Conservation (phyloP, 2,113 vertebrate species). For the Balaeniceps rex region DNA sequence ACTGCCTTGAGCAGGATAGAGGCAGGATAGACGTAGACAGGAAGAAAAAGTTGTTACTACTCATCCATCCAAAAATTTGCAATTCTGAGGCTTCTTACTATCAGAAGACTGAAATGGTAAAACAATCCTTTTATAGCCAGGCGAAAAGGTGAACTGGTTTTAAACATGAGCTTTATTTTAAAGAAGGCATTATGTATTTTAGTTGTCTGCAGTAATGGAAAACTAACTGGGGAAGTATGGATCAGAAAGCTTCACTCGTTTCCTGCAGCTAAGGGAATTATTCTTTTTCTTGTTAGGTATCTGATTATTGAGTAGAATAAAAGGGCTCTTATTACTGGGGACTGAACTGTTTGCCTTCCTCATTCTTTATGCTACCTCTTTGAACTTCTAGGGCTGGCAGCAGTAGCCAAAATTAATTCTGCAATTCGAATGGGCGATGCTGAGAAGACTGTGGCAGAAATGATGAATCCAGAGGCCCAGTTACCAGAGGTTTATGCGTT, state of each 20-base stretch:
- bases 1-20: not conserved
- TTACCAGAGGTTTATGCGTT: conserved; percentile 88
- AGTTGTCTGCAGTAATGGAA: not conserved
- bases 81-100: not conserved
- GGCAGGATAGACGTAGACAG: not conserved
- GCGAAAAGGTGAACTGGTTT: not conserved
- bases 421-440: conserved; percentile 83
- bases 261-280: not conserved
- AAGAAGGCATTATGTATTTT: not conserved
- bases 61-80: not conserved
- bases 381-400: conserved; percentile 78
- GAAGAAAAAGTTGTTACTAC: not conserved
- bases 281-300: not conserved
- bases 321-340: not conserved
- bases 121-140: not conserved
- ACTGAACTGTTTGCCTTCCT: not conserved
- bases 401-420: conserved; percentile 85
- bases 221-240: not conserved
- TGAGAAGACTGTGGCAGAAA: conserved; percentile 85
- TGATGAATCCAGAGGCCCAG: conserved; percentile 93
- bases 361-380: not conserved
- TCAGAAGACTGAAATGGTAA: not conserved
- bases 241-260: not conserved
- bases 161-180: not conserved
- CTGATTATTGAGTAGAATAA: not conserved